Evolutionary conservation across 2,888 invertebrate species (phyloP), one percentile per base, ranked within the genome.

Genomic region (Diplazon laetatorius): DNA sequence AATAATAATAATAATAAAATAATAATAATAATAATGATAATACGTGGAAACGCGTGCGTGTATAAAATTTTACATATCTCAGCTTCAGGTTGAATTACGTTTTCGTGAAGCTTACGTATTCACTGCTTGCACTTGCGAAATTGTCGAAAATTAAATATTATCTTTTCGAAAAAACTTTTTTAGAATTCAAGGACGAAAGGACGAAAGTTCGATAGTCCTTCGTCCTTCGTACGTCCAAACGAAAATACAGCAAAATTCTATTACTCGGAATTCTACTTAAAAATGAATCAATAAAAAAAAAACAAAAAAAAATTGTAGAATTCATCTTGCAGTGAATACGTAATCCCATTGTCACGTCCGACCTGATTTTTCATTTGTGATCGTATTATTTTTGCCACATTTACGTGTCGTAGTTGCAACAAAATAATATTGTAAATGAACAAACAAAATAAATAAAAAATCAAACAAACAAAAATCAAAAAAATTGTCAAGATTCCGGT

Each of bases 1-100:
- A 70, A 78, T 69, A 74, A 65, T 74, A 59, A 63, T 65, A 69
- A 78, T 69, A 63, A 74, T 60, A 60, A 55, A 60, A 30, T 5
- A 30, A 30, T n/a, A n/a, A 30, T 39, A 59, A 46, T 18, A 30
- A 30, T 5, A 30, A 30, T 30, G 2, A 6, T n/a, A 42, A 30
- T 37, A 65, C 20, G 70, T 70, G 65, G 52, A 50, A 22, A 59
- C 37, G 73, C 50, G 69, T 73, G 77, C 63, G 55, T 42, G 12
- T 60, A 60, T 48, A 9, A 57, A 50, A 1, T 60, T 16, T 48
- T 22, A 46, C 30, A 22, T 22, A 14, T 30, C 25, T 4, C 55
- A 57, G 46, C 14, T 62, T 65, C 14, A 8, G 35, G 18, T 65
- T 35, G 9, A 37, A 30, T 30, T 2, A 30, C 2, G 30, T 6